Evolutionary conservation across 2,888 invertebrate species (phyloP).

Genomic region (Diadromus collaris): DNA sequence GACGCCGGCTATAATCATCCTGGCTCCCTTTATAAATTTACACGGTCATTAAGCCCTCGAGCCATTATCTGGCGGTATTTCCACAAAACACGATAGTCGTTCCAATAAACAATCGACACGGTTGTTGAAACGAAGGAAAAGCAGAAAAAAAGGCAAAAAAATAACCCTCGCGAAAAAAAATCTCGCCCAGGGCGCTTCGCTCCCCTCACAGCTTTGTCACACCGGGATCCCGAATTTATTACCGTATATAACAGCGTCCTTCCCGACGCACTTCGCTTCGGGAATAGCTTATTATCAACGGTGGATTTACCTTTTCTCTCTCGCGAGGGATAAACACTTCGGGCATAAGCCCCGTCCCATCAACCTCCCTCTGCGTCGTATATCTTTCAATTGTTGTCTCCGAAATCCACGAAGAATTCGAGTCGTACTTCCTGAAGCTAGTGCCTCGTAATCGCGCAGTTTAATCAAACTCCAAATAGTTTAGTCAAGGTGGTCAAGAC

Average conservation of each 20-base stretch:
- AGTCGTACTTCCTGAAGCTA: neutral
- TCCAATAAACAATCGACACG: neutral
- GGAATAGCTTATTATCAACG: constrained; percentile 10
- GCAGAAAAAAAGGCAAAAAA: constrained; percentile 26
- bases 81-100: constrained; percentile 4
- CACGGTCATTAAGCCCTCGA: constrained; percentile 11
- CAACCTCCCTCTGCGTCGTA: neutral
- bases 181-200: constrained; percentile 17
- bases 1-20: constrained; percentile 21
- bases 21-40: neutral
- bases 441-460: no score
- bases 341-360: neutral
- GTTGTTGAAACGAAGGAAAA: neutral
- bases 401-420: neutral
- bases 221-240: constrained; percentile 51
- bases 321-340: constrained; percentile 43
- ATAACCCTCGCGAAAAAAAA: constrained; percentile 19
- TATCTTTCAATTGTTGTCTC: neutral
- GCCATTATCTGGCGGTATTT: neutral
- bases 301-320: constrained; percentile 20
- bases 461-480: neutral
- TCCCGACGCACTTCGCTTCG: constrained; percentile 40
- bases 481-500: constrained; percentile 19
- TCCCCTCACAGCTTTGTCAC: constrained; percentile 42
- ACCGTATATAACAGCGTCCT: constrained; percentile 23